Base-by-base conservation (phyloP, 1,140 invertebrate genomes). In the Zaprionus ornatus region DNA sequence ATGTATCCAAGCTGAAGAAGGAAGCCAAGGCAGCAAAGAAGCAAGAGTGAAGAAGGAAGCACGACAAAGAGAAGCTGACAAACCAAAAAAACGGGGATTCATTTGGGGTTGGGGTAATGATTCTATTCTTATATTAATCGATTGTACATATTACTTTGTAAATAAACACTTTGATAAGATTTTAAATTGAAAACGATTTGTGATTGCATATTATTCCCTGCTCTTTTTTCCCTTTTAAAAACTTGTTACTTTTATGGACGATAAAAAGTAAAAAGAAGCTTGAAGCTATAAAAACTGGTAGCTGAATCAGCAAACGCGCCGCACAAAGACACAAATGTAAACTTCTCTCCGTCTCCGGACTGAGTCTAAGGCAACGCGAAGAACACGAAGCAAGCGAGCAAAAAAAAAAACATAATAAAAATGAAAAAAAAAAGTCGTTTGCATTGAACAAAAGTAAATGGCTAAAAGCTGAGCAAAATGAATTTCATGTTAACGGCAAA, bases 81-180 rank as follows among this genome's bases (percentile, higher is more conserved):
- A 5, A 50, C 21, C 27, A 54, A 21, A 15, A 2, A 5, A 27
- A 6, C 23, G 23, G 4, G 13, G 5, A 55, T 45, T 45, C 5
- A 25, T 17, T 15, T 4, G 15, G 19, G 21, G 15, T n/a, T 1
- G 17, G 13, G 35, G 19, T 17, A 4, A 35, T 10, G 29, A 32
- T 12, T 12, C 12, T 17, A 13, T 3, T 48, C 2, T n/a, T n/a
- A 13, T 40, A 61, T 50, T 15, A 19, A 63, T 52, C 5, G 40
- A 42, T 50, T 62, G 60, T 62, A 42, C 32, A 72, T 68, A 74
- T 66, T 65, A 62, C n/a, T 59, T 35, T 86, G 83, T 87, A 87
- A 82, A 86, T 86, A 86, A 86, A 86, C 87, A 79, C 61, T 40
- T 76, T 79, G 72, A 87, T 83, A 80, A 83, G 77, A 48, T 77